These are phyloP conservation scores for Mus pahari DNA, from an alignment of 2,113 vertebrate genomes.

Conservation along the genomic window DNA sequence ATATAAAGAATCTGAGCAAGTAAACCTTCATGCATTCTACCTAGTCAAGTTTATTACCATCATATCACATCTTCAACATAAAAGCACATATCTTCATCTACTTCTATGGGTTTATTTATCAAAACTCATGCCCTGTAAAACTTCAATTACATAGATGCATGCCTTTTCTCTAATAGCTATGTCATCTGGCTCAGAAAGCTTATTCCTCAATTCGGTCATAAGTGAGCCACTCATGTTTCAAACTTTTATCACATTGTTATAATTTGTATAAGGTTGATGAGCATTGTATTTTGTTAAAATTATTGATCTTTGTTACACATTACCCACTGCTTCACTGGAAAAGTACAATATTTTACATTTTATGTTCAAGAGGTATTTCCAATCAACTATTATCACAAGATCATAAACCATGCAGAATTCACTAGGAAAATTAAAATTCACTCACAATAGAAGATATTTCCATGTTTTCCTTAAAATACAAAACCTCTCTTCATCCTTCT, in stretches of 20 bases:
- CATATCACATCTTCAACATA: neutral
- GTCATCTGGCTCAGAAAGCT: neutral
- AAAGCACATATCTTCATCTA: neutral
- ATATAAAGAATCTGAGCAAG: neutral
- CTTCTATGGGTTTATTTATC: neutral
- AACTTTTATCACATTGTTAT: neutral
- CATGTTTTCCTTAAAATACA: constrained; percentile 65
- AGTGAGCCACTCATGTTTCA: neutral
- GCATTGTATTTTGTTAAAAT: neutral
- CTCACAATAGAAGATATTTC: constrained; percentile 46
- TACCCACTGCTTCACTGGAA: neutral
- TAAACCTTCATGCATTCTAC: neutral
- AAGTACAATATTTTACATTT: neutral
- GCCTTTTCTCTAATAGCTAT: neutral
- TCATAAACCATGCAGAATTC: constrained; percentile 9
- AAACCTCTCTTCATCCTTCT: constrained; percentile 71
- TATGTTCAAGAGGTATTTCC: neutral
- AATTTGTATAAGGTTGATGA: neutral
- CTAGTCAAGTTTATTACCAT: neutral
- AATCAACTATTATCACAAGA: neutral
- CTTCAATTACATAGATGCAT: neutral
- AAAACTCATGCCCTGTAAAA: neutral
- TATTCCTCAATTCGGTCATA: neutral
- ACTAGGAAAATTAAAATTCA: constrained; percentile 21
- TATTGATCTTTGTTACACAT: neutral